Evolutionary conservation across 2,113 vertebrate species (phyloP).

Genomic region (Nannospalax galili): DNA sequence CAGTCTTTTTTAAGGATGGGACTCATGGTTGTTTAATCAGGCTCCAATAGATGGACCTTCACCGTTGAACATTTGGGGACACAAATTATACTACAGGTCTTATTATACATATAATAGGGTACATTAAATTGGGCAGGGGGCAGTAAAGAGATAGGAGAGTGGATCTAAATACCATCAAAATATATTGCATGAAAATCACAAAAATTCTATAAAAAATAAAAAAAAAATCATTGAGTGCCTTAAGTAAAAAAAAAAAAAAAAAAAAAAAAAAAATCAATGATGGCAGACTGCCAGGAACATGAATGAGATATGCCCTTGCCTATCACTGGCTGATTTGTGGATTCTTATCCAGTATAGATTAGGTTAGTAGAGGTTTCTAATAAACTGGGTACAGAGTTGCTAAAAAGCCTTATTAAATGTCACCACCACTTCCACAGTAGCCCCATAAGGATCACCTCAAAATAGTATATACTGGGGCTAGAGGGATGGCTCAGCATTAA

Average conservation of each 20-base stretch:
- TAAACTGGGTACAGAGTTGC: constrained; percentile 9
- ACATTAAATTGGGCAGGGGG: too few species aligned
- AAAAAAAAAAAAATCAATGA: not conserved
- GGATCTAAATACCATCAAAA: too few species aligned
- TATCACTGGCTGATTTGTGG: not conserved
- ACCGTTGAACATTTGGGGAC: too few species aligned
- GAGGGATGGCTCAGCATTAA: not conserved
- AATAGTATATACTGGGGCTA: not conserved
- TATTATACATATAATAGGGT: too few species aligned
- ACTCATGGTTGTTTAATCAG: too few species aligned
- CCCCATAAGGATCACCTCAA: not conserved
- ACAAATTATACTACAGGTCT: too few species aligned
- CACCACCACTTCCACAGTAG: not conserved
- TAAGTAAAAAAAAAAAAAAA: not conserved
- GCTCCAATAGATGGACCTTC: too few species aligned
- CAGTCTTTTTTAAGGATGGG: too few species aligned
- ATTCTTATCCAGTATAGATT: not conserved
- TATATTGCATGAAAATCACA: too few species aligned
- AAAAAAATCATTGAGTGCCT: not conserved
- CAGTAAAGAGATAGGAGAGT: too few species aligned
- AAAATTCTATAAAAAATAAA: not conserved
- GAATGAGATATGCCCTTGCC: not conserved
- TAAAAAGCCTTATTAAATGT: not conserved
- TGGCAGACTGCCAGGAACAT: not conserved
- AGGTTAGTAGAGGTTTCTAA: constrained; percentile 1